These are phyloP conservation scores for Chrysolina haemoptera DNA, from an alignment of 2,888 invertebrate genomes.

Conservation along the genomic window DNA sequence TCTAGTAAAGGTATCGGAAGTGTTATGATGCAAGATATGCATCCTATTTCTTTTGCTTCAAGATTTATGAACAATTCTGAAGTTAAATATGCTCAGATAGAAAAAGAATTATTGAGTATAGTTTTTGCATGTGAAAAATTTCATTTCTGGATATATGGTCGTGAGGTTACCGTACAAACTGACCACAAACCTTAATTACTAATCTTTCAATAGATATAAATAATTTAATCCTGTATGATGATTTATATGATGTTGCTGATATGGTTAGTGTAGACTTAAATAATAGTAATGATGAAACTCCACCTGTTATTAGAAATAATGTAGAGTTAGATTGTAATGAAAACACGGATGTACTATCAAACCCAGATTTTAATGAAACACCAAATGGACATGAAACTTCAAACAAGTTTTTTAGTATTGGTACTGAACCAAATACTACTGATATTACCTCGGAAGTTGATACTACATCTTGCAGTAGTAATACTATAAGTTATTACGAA, in stretches of 20 bases:
- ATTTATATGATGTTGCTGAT: constrained; percentile 1
- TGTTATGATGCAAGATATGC: no score
- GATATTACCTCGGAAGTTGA: background rate
- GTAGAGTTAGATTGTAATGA: background rate
- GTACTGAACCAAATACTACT: background rate
- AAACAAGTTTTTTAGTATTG: background rate
- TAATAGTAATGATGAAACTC: background rate
- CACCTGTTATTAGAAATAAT: background rate
- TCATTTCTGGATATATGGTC: no score
- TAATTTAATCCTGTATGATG: background rate
- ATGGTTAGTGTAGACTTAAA: background rate
- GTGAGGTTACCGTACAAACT: no score
- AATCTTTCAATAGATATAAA: background rate
- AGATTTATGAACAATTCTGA: no score
- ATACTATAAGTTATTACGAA: background rate
- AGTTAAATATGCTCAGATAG: no score
- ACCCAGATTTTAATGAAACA: background rate
- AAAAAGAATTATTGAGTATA: no score
- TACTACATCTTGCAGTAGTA: background rate
- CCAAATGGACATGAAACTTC: background rate
- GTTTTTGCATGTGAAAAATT: no score
- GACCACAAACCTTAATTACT: background rate
- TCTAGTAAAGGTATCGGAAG: no score
- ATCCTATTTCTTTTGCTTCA: no score
- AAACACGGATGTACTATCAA: background rate